Evolutionary conservation across 2,113 vertebrate species (phyloP).

Genomic region (Cyanoderma ruficeps): DNA sequence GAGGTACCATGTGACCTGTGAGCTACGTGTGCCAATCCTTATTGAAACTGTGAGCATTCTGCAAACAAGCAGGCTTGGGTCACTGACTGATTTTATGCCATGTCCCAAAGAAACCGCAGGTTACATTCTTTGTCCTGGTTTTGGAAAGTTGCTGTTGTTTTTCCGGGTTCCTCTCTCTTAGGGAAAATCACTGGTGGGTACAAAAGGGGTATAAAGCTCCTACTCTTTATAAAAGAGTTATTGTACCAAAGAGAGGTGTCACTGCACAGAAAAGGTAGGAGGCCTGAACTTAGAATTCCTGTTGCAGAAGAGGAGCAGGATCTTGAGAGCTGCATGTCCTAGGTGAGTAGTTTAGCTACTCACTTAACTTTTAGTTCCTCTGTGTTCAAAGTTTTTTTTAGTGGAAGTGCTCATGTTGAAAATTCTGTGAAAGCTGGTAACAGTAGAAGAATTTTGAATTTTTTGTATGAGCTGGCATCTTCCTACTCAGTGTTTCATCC

Average conservation of each 20-base stretch:
- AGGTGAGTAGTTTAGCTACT: background rate
- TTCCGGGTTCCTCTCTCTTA: background rate
- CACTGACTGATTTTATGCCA: background rate
- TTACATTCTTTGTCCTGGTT: background rate
- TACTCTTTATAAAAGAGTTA: background rate
- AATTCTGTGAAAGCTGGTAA: background rate
- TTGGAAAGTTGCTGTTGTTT: background rate
- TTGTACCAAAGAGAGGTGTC: background rate
- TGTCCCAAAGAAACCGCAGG: background rate
- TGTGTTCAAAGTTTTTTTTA: background rate
- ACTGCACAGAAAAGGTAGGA: background rate
- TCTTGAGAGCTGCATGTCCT: background rate
- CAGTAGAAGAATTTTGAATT: background rate
- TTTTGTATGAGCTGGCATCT: background rate
- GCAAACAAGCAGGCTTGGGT: background rate
- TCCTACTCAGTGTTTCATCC: background rate
- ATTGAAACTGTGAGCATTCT: background rate
- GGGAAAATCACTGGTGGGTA: background rate
- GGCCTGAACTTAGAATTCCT: background rate
- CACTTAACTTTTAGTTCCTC: background rate
- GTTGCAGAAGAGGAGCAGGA: background rate
- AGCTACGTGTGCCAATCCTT: background rate
- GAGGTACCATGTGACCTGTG: background rate
- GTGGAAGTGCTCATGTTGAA: background rate
- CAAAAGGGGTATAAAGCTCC: background rate